Evolutionary conservation across 2,888 invertebrate genomes (phyloP).

Genomic region (Chirona hameri): DNA sequence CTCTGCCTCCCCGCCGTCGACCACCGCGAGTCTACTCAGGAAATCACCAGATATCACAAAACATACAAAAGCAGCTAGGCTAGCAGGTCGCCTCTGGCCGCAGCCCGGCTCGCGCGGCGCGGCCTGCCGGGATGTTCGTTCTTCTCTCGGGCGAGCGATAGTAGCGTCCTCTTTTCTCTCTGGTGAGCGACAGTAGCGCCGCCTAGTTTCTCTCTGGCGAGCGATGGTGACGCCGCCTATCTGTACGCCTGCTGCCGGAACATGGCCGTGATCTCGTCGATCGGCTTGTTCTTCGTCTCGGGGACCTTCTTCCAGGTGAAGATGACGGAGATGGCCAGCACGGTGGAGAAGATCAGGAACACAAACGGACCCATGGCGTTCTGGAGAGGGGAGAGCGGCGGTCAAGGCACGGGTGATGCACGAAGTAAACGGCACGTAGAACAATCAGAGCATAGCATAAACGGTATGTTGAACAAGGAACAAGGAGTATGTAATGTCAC

Average conservation of each 20-base stretch:
- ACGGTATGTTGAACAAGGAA: too few species aligned
- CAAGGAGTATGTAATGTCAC: too few species aligned
- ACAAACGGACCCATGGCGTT: slow-evolving; percentile 62
- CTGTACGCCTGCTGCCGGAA: slow-evolving; percentile 58
- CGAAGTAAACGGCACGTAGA: too few species aligned
- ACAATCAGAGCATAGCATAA: too few species aligned
- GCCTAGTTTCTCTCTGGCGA: too few species aligned
- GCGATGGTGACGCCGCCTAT: neutral
- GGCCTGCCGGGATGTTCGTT: neutral
- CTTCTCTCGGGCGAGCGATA: too few species aligned
- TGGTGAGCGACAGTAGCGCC: too few species aligned
- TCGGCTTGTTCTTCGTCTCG: slow-evolving; percentile 81
- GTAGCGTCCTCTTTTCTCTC: too few species aligned
- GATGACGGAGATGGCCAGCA: slow-evolving; percentile 66
- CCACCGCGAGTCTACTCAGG: neutral
- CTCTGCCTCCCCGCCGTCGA: too few species aligned
- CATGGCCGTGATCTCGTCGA: slow-evolving; percentile 78
- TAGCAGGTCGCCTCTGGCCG: neutral
- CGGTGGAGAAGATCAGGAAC: slow-evolving; percentile 71
- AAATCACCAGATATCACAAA: neutral
- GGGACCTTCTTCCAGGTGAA: slow-evolving; percentile 82
- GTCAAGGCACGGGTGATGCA: neutral
- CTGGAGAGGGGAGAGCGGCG: slow-evolving; percentile 47
- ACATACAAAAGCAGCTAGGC: neutral
- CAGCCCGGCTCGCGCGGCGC: neutral